Evolutionary conservation across 53 echinoderm and acorn worm species (phyloP), one percentile per base, ranked within the genome.

Genomic region (Paracentrotus lividus): DNA sequence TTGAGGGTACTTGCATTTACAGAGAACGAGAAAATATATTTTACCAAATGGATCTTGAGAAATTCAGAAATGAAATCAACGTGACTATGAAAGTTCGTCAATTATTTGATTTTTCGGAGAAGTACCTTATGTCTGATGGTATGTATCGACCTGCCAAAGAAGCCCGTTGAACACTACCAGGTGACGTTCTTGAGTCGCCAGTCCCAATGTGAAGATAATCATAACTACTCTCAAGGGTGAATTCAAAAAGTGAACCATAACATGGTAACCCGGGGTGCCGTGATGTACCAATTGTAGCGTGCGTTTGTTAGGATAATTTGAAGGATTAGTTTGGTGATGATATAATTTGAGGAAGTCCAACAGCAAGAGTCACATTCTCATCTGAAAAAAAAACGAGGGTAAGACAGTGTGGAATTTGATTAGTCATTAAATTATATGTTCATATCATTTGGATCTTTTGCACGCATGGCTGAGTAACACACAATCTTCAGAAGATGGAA

Each of bases 321-420:
- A 14, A 72, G 38, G 72, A 72, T n/a, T 72, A 72, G 72, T 72
- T 72, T 16, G 72, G 72, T 13, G 72, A 72, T 18, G 34, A 18
- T 31, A 72, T 36, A 34, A 5, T 40, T 38, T 72, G 40, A 16
- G 4, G 16, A 36, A 36, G 4, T 72, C 72, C 72, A 38, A 4
- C 4, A 2, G 18, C 20, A 18, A 72, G 34, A 3, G 72, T 16
- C 38, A 72, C 72, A 36, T 72, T 72, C 40, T 72, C 72, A 36
- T 72, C 72, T 72, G 3, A 15, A 72, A 72, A 20, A n/a, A 40
- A n/a, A n/a, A n/a, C n/a, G n/a, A n/a, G n/a, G n/a, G n/a, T n/a
- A n/a, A n/a, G n/a, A n/a, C n/a, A n/a, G n/a, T n/a, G n/a, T n/a
- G n/a, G n/a, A n/a, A n/a, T n/a, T n/a, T n/a, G n/a, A n/a, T n/a